phyloP scores from a whole-genome alignment of 2,888 invertebrate genomes.

The Tenthredo mesomela region DNA sequence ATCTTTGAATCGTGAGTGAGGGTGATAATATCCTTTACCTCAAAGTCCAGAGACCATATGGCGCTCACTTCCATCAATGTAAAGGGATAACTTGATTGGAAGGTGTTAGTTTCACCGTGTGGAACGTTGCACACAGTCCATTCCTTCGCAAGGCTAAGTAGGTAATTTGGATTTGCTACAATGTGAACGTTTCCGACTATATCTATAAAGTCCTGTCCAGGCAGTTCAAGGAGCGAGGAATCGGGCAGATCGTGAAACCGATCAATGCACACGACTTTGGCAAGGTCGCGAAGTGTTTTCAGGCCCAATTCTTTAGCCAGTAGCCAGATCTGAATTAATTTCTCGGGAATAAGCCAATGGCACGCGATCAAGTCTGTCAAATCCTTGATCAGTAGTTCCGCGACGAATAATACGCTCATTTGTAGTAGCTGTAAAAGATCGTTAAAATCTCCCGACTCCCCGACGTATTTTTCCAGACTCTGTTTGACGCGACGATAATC shows the following conservation, averaged over 20 bases:
- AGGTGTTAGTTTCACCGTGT: not conserved
- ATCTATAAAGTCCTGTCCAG: slow-evolving; percentile 60
- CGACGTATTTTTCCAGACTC: slow-evolving; percentile 63
- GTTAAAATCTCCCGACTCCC: slow-evolving; percentile 52
- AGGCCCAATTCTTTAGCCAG: slow-evolving; percentile 65
- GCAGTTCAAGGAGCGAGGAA: slow-evolving; percentile 56
- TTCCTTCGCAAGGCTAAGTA: not conserved
- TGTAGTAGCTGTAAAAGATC: slow-evolving; percentile 66
- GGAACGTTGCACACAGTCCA: slow-evolving; percentile 5
- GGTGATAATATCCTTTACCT: not conserved
- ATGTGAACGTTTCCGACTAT: slow-evolving; percentile 66
- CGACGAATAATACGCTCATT: slow-evolving; percentile 66
- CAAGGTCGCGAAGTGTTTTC: slow-evolving; percentile 62
- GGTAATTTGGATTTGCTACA: not conserved
- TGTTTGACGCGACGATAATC: slow-evolving; percentile 57
- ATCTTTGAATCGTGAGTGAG: not conserved
- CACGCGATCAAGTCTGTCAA: slow-evolving; percentile 65
- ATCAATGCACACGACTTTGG: slow-evolving; percentile 65
- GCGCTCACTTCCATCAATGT: not conserved
- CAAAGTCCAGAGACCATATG: not conserved
- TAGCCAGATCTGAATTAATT: slow-evolving; percentile 66
- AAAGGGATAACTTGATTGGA: slow-evolving; percentile 14
- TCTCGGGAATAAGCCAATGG: slow-evolving; percentile 63
- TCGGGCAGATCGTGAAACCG: slow-evolving; percentile 63
- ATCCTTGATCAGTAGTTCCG: slow-evolving; percentile 65